phyloP scores from a whole-genome alignment of 2,113 vertebrate species.

The Lepisosteus oculatus region DNA sequence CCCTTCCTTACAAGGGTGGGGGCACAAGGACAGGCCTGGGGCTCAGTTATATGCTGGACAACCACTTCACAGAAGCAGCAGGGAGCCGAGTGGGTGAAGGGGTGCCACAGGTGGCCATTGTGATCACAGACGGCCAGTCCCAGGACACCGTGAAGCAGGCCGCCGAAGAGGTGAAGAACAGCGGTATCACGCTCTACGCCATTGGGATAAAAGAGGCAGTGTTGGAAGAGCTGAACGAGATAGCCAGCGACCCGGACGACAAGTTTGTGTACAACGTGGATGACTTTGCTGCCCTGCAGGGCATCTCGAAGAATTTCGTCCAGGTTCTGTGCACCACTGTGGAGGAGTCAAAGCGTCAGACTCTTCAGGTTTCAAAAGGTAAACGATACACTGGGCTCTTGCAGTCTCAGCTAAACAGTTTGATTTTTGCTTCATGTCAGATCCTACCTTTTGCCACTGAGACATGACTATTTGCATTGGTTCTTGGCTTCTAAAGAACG shows the following conservation, averaged over 20 bases:
- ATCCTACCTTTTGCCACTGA: no score
- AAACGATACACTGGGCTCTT: not conserved
- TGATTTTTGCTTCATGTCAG: no score
- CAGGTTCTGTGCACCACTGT: conserved; percentile 64
- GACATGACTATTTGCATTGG: no score
- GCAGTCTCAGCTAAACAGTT: no score
- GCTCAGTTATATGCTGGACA: conserved; percentile 44
- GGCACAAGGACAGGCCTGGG: conserved; percentile 35
- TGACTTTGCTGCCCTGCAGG: conserved; percentile 43
- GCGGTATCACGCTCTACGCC: conserved; percentile 42
- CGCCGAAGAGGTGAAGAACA: conserved; percentile 17
- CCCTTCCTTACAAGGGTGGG: conserved; percentile 32
- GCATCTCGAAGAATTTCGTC: conserved; percentile 42
- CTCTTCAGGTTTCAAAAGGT: conserved; percentile 40
- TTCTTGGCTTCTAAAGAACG: no score
- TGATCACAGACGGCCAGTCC: conserved; percentile 38
- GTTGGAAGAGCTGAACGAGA: conserved; percentile 56
- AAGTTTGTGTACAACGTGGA: conserved; percentile 58
- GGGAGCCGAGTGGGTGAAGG: conserved; percentile 37
- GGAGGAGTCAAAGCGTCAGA: conserved; percentile 45
- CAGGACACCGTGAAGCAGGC: conserved; percentile 36
- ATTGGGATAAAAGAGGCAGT: conserved; percentile 36
- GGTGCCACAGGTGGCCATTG: conserved; percentile 41
- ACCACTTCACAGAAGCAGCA: conserved; percentile 39
- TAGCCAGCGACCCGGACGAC: conserved; percentile 51